Evolutionary conservation across 2,113 vertebrate species (phyloP).

Genomic region (Urocynchramus pylzowi): DNA sequence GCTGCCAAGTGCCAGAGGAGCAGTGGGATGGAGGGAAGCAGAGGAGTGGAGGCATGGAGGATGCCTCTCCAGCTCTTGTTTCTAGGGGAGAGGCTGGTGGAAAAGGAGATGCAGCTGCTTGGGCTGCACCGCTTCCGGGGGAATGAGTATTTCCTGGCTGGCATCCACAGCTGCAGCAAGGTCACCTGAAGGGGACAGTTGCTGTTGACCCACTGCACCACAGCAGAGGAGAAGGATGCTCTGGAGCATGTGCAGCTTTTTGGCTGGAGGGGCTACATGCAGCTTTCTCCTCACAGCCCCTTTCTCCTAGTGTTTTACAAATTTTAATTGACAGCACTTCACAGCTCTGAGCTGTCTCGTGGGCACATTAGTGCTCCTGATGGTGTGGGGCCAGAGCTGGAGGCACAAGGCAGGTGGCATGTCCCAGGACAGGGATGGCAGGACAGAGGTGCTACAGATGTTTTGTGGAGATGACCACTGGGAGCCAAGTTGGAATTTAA

Average conservation of each 20-base stretch:
- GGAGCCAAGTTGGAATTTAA: not conserved
- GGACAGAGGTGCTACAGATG: not conserved
- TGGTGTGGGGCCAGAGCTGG: not conserved
- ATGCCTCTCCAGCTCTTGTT: not conserved
- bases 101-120: not conserved
- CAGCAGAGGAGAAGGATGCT: not conserved
- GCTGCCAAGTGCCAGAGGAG: not conserved
- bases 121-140: not conserved
- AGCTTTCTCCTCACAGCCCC: not conserved
- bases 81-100: not conserved
- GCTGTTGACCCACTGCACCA: not conserved
- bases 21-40: not conserved
- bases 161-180: not conserved
- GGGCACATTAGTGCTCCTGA: not conserved
- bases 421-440: not conserved
- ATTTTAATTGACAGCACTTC: not conserved
- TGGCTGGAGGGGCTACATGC: not conserved
- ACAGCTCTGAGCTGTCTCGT: not conserved
- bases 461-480: rapidly evolving
- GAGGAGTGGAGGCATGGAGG: not conserved
- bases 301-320: not conserved
- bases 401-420: not conserved
- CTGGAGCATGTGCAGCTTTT: not conserved
- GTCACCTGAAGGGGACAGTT: not conserved
- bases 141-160: not conserved